Evolutionary conservation across 2,797 vertebrate genomes (phyloP), one percentile per base, ranked within the genome.

Genomic region (Tinamus major): DNA sequence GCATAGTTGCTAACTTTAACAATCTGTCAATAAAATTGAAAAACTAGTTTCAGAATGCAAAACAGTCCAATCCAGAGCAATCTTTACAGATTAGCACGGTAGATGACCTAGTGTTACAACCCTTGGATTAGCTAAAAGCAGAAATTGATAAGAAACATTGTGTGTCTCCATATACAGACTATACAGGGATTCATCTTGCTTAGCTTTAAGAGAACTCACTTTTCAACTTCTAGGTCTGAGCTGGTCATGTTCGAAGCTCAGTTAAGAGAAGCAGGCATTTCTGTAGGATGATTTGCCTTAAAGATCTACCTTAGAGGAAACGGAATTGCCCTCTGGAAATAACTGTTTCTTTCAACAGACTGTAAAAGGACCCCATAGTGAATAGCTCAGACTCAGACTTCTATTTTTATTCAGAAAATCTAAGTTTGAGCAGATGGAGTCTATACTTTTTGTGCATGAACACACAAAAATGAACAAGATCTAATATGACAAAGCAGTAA

Each of bases 341-440:
- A 59, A 20, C 33, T 41, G 20, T 82, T 42, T 62, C 55, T 92
- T 76, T 92, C 79, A 91, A 24, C 37, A 92, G 61, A 42, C 48
- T 91, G 20, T 77, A 44, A 87, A 92, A 87, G 49, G 20, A 79
- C 68, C 39, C 20, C 8, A 6, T 4, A 63, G 39, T 68, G 42
- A 89, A 56, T 83, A 95, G 83, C 64, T 91, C 58, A 83, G 35
- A 78, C 20, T 6, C n/a, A 87, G 62, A 24, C 1, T 7, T 78
- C 70, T 80, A 78, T 83, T 95, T 87, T 58, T 78, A 83, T 56
- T 75, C 35, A 48, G 65, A 64, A 89, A 84, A 79, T 37, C 21
- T 62, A 69, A 68, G 16, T 14, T 21, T 80, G 31, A 24, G 23
- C 46, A 79, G 59, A 16, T 46, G 16, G n/a, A 82, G n/a, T 83